Base-by-base conservation (phyloP, 2,888 invertebrate genomes). In the Trichopoda pennipes region DNA sequence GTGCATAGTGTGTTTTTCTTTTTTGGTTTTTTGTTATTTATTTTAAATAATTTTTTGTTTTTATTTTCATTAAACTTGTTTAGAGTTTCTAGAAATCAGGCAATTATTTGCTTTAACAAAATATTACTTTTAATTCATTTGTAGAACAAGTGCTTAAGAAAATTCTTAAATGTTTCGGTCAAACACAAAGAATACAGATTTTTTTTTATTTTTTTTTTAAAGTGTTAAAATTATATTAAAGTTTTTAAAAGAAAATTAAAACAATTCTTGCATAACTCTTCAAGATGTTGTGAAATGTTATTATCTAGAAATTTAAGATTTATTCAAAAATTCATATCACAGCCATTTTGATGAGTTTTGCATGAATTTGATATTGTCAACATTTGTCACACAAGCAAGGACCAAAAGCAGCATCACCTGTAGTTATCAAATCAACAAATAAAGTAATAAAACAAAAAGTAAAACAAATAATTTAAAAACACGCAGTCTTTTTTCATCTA, bases 321-420 rank as follows among this genome's bases (percentile, higher is more conserved):
- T 81, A 47, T 61, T 77, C 47, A 51, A 61, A 68, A 79, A 84
- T 85, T 88, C 90, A 90, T 91, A 91, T 91, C 90, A 91, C 90
- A 91, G 90, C 90, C 90, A 91, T 91, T 90, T 91, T 90, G 90
- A 90, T 90, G 90, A 90, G 90, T 90, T 90, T 85, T 85, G 87
- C 86, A 84, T 69, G 87, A 84, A 70, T 49, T 77, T 38, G n/a
- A 51, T 53, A 68, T 7, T 66, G 73, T 68, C 68, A 81, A 61
- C 28, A 72, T 47, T 42, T 38, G 32, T 44, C 28, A 68, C 21
- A 28, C 55, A 70, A 38, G 53, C 32, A 49, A 66, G 16, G 32
- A 47, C 21, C 21, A 17, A 19, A 23, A 72, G 60, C 38, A 49
- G 16, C 58, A 21, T 12, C 19, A 63, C 42, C 55, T 55, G 32